Evolutionary conservation across 2,113 vertebrate genomes (phyloP).

Genomic region (Sorex fumeus): DNA sequence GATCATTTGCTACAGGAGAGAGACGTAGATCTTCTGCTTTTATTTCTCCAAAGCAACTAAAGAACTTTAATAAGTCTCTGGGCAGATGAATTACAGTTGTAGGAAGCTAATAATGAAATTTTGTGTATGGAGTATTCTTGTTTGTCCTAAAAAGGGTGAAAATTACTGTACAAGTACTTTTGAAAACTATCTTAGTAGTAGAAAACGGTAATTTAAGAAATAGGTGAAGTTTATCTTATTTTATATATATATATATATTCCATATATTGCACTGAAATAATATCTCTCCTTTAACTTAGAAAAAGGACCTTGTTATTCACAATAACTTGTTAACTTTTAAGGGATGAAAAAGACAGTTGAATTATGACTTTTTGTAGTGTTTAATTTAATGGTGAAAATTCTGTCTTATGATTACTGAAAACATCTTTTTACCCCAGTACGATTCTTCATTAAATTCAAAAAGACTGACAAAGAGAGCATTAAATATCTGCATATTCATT

Average conservation of each 20-base stretch:
- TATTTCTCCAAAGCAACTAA: conserved; percentile 33
- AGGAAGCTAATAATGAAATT: not conserved
- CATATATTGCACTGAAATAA: conserved; percentile 22
- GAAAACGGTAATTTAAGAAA: conserved; percentile 31
- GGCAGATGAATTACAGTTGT: not conserved
- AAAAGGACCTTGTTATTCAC: conserved; percentile 50
- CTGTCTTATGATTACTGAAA: conserved; percentile 76
- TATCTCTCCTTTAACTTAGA: conserved; percentile 34
- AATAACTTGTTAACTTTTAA: conserved; percentile 69
- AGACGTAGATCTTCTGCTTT: not conserved
- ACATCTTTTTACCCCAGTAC: conserved; percentile 77
- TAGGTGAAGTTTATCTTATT: conserved; percentile 4
- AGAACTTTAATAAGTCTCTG: conserved; percentile 10
- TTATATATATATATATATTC: conserved; percentile 20
- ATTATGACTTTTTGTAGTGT: conserved; percentile 68
- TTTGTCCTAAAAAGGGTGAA: conserved; percentile 43
- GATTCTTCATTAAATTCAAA: conserved; percentile 83
- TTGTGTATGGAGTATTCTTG: conserved; percentile 53
- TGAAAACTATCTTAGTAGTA: conserved; percentile 33
- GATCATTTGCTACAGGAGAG: not conserved
- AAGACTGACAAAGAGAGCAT: conserved; percentile 74
- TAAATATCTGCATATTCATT: conserved; percentile 73
- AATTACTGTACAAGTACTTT: not conserved
- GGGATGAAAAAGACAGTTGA: conserved; percentile 5
- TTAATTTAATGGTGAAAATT: conserved; percentile 76